These are phyloP conservation scores for Xestia rhomboidea DNA, from an alignment of 2,888 invertebrate species.

Conservation along the genomic window DNA sequence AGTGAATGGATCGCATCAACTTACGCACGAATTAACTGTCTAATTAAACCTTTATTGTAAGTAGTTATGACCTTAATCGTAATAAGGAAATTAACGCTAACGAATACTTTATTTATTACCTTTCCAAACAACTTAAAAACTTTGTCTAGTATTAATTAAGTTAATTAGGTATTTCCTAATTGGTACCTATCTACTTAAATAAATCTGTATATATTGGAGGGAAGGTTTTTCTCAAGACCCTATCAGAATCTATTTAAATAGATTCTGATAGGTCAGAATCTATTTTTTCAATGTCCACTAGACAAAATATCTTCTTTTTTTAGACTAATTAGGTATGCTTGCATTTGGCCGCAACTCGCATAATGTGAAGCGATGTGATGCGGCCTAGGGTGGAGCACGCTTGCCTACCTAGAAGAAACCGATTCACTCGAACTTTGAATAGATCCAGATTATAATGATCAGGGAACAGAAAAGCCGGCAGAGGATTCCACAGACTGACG, in stretches of 20 bases:
- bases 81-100: conserved; percentile 33
- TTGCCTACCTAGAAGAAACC: neutral
- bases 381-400: neutral
- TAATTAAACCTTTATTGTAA: conserved; percentile 29
- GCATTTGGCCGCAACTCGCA: neutral
- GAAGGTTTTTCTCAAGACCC: neutral
- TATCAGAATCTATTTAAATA: neutral
- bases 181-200: neutral
- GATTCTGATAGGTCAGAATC: no score
- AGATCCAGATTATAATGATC: neutral
- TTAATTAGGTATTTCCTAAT: neutral
- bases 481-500: no score
- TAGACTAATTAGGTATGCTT: neutral
- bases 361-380: neutral
- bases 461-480: neutral
- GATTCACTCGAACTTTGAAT: neutral
- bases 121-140: neutral
- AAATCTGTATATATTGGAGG: neutral
- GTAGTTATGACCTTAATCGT: conserved; percentile 28
- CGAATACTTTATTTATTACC: conserved; percentile 3
- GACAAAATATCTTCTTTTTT: neutral
- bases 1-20: conserved; percentile 27
- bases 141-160: neutral
- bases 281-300: no score
- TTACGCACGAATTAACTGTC: conserved; percentile 26